Evolutionary conservation across 1,140 invertebrate species (phyloP).

Genomic region (Bombus consobrinus): DNA sequence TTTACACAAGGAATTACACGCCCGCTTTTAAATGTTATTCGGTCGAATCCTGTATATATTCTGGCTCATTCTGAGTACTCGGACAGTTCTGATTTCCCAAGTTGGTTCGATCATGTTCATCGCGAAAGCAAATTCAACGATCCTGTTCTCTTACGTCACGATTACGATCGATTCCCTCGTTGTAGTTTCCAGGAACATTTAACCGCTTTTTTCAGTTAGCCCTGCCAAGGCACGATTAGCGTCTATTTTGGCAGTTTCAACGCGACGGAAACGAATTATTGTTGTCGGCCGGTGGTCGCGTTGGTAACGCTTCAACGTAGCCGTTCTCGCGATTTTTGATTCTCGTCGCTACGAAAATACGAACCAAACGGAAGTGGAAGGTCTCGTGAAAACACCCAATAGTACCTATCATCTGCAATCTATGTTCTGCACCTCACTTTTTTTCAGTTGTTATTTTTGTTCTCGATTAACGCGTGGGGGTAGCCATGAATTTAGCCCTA

Average conservation of each 20-base stretch:
- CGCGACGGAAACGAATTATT: conserved; percentile 68
- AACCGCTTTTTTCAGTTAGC: conserved; percentile 53
- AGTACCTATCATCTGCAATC: not conserved
- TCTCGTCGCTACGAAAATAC: conserved; percentile 12
- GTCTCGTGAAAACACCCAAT: conserved; percentile 22
- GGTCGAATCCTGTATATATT: too few species aligned
- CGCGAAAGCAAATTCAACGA: conserved; percentile 38
- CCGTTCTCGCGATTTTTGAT: not conserved
- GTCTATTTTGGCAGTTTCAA: conserved; percentile 60
- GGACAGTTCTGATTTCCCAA: not conserved
- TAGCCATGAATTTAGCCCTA: conserved; percentile 50
- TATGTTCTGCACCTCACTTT: not conserved
- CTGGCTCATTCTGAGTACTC: not conserved
- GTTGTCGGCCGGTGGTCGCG: conserved; percentile 71
- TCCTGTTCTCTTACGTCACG: conserved; percentile 5
- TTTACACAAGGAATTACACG: too few species aligned
- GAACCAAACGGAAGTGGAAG: conserved; percentile 13
- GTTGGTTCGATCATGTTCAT: conserved; percentile 21
- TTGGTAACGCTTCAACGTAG: conserved; percentile 69
- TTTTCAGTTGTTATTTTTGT: conserved; percentile 4
- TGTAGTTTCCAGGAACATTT: conserved; percentile 63
- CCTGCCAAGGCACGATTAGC: conserved; percentile 63
- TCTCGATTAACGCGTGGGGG: conserved; percentile 53
- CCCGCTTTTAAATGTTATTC: too few species aligned
- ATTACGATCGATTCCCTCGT: conserved; percentile 63